phyloP scores from a whole-genome alignment of 2,113 vertebrate species.

The Lethenteron camtschaticum region DNA sequence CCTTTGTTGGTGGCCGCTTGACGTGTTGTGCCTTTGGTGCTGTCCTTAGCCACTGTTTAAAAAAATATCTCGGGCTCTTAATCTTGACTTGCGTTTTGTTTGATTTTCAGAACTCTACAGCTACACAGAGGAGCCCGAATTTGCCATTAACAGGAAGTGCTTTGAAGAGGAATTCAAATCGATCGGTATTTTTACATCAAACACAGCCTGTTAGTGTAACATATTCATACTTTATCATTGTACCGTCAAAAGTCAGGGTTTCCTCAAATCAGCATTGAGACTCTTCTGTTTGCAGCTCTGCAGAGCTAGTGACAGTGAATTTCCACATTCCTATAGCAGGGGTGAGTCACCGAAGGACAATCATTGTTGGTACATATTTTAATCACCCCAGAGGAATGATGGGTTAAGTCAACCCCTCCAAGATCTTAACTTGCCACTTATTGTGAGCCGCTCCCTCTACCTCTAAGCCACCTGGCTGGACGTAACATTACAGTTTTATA shows the following conservation, averaged over 20 bases:
- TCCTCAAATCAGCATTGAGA: neutral
- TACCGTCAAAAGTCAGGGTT: neutral
- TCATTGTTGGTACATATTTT: neutral
- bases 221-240: neutral
- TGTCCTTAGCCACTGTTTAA: neutral
- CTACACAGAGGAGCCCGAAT: slow-evolving; percentile 88
- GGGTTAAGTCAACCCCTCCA: no score
- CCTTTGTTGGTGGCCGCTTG: neutral
- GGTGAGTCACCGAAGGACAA: neutral
- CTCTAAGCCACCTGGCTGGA: no score
- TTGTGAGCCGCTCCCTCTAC: no score
- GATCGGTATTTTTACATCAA: slow-evolving; percentile 31
- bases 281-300: neutral
- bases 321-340: neutral
- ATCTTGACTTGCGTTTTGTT: slow-evolving; percentile 7
- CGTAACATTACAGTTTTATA: no score
- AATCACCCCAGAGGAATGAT: no score
- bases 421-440: no score
- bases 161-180: slow-evolving; percentile 77
- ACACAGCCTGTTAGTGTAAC: no score
- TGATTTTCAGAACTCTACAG: slow-evolving; percentile 62
- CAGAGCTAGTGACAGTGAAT: neutral
- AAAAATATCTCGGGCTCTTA: neutral
- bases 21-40: neutral
- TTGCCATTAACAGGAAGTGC: slow-evolving; percentile 70